Evolutionary conservation across 2,888 invertebrate genomes (phyloP).

Genomic region (Agrotis segetum): DNA sequence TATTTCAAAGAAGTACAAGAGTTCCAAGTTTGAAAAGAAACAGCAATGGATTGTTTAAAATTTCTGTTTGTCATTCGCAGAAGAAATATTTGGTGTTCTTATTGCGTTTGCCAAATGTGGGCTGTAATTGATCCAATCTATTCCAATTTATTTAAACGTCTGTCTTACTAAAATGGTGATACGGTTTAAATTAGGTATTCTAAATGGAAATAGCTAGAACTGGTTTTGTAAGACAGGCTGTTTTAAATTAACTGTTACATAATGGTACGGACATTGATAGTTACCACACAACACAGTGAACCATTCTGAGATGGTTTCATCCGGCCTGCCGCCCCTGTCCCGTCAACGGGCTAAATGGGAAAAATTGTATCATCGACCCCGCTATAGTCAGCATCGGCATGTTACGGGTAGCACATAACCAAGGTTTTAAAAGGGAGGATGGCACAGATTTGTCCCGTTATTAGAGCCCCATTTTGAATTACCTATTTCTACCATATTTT

Average conservation of each 20-base stretch:
- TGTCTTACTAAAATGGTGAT: conserved; percentile 17
- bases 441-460: too few relatives aligned
- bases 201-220: background rate
- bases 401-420: too few relatives aligned
- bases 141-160: conserved; percentile 23
- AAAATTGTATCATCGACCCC: too few relatives aligned
- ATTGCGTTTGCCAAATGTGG: conserved; percentile 26
- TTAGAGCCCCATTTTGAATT: too few relatives aligned
- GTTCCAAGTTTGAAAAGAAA: conserved; percentile 28
- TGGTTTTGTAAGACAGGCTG: conserved; percentile 6
- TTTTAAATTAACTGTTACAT: background rate
- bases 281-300: too few relatives aligned
- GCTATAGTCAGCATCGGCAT: too few relatives aligned
- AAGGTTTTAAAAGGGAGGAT: too few relatives aligned
- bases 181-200: conserved; percentile 10
- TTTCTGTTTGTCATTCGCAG: conserved; percentile 42
- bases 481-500: too few relatives aligned
- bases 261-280: too few relatives aligned
- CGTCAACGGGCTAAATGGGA: too few relatives aligned
- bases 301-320: too few relatives aligned
- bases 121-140: conserved; percentile 40
- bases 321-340: too few relatives aligned
- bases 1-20: conserved; percentile 40
- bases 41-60: conserved; percentile 41
- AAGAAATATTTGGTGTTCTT: conserved; percentile 30